Evolutionary conservation across 2,797 vertebrate genomes (phyloP).

Genomic region (Eulemur rubriventer): DNA sequence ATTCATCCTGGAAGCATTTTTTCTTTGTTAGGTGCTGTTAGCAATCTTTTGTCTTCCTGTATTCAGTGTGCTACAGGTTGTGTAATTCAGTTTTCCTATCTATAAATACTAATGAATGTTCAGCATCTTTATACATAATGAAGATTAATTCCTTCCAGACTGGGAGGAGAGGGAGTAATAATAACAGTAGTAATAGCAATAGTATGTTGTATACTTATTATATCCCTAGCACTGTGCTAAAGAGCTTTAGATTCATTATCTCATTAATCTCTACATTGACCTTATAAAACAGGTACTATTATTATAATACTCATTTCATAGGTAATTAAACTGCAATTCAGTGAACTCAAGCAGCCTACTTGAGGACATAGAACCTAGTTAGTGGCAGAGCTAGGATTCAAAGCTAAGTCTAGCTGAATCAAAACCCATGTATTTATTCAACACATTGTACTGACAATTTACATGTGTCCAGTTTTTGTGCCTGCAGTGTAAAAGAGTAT

Average conservation of each 20-base stretch:
- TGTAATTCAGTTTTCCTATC: neutral
- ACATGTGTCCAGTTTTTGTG: conserved; percentile 20
- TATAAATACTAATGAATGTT: conserved; percentile 53
- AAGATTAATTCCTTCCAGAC: conserved; percentile 30
- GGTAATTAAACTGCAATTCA: conserved; percentile 37
- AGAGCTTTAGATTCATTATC: conserved; percentile 25
- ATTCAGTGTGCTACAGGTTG: conserved; percentile 17
- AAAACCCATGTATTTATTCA: neutral
- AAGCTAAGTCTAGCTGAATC: neutral
- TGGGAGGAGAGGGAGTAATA: conserved; percentile 22
- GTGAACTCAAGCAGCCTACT: conserved; percentile 9
- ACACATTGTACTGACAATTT: conserved; percentile 6
- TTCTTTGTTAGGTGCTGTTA: neutral
- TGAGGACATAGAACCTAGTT: conserved; percentile 16
- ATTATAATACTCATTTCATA: conserved; percentile 51
- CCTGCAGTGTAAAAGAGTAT: neutral
- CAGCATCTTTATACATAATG: conserved; percentile 28
- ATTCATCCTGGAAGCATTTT: conserved; percentile 8
- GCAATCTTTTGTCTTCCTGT: conserved; percentile 27
- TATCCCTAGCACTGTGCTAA: neutral
- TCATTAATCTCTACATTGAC: conserved; percentile 33
- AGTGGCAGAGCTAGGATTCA: conserved; percentile 2
- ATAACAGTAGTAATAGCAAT: neutral
- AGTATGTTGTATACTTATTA: neutral
- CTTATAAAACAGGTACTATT: conserved; percentile 45